Evolutionary conservation across 2,888 invertebrate species (phyloP).

Genomic region (Druceiella hillmani): DNA sequence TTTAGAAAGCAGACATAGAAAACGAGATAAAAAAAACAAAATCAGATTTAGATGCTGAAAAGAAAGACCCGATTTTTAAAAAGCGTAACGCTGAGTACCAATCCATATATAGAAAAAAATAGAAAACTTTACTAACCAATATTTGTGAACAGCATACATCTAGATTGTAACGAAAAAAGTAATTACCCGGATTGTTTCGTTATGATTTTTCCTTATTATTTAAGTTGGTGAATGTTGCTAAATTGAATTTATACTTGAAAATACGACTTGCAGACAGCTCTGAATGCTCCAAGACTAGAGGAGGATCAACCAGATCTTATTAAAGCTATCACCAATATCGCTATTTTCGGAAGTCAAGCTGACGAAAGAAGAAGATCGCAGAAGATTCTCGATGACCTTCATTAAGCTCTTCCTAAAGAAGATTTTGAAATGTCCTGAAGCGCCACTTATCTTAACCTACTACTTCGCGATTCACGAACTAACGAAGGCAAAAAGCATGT

Average conservation of each 20-base stretch:
- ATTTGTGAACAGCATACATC: too few species aligned
- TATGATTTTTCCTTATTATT: slow-evolving; percentile 3
- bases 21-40: slow-evolving; percentile 6
- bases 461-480: slow-evolving; percentile 5
- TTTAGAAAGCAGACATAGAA: slow-evolving; percentile 4
- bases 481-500: slow-evolving; percentile 10
- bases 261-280: slow-evolving; percentile 7
- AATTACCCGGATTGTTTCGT: slow-evolving; percentile 4
- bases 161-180: slow-evolving; percentile 7
- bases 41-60: background rate
- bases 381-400: slow-evolving; percentile 7
- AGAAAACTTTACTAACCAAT: too few species aligned
- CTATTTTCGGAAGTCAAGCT: slow-evolving; percentile 7
- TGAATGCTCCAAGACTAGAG: slow-evolving; percentile 7
- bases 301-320: slow-evolving; percentile 6
- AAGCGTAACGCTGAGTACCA: slow-evolving; percentile 6
- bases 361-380: slow-evolving; percentile 7
- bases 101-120: too few species aligned
- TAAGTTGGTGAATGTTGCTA: slow-evolving; percentile 3
- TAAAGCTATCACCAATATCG: slow-evolving; percentile 8
- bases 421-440: slow-evolving; percentile 6
- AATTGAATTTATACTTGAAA: slow-evolving; percentile 3
- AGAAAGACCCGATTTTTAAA: slow-evolving; percentile 4
- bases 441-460: slow-evolving; percentile 4
- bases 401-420: slow-evolving; percentile 4